Percentiles rank a stretch among this genome's conserved stretches.
Conservation (phyloP, 2,113 vertebrate species). For the Gallinago media region DNA sequence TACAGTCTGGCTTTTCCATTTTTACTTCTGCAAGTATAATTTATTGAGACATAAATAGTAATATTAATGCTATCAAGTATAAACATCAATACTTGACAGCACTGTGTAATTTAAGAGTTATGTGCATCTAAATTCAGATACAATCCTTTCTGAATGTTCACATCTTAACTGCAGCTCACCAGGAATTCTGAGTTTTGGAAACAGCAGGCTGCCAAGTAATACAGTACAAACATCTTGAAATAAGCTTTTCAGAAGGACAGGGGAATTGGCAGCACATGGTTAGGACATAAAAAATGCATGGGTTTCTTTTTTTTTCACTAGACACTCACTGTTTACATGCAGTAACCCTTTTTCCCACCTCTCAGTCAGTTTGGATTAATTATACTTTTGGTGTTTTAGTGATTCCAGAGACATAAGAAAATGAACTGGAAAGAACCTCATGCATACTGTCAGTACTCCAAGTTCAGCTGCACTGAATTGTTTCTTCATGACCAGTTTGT, state of each 20-base stretch:
- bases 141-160: constrained; percentile 61
- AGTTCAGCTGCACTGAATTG: background rate
- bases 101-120: constrained; percentile 67
- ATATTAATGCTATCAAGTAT: constrained; percentile 74
- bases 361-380: background rate
- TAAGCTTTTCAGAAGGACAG: constrained; percentile 17
- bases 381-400: background rate
- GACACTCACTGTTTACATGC: background rate
- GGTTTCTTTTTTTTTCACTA: background rate
- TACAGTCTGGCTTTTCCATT: constrained; percentile 57
- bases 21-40: constrained; percentile 69
- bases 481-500: background rate
- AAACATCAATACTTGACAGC: constrained; percentile 71
- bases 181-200: constrained; percentile 62
- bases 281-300: constrained; percentile 10
- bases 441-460: background rate
- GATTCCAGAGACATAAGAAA: background rate
- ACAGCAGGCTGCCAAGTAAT: constrained; percentile 57
- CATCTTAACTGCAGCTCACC: constrained; percentile 53
- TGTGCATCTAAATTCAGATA: constrained; percentile 58
- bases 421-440: background rate
- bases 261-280: background rate
- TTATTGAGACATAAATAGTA: constrained; percentile 75
- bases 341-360: background rate
- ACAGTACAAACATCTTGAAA: constrained; percentile 51